These are phyloP conservation scores for Gnathonemus echidnorhynchus DNA, from an alignment of 2,113 vertebrate genomes.

Conservation along the genomic window DNA sequence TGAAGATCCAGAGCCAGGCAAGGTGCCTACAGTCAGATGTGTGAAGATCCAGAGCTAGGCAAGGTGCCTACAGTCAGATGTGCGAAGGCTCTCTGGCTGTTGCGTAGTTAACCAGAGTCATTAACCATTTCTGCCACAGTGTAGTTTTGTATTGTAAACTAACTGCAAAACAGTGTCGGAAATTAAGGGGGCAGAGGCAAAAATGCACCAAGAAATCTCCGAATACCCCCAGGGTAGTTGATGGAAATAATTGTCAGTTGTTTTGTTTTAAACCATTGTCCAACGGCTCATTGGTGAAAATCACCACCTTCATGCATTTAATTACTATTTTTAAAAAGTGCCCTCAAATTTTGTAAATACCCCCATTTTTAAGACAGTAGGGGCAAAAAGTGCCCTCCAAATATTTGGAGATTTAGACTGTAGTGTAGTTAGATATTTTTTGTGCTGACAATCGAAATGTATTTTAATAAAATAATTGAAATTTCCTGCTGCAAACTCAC, in stretches of 20 bases:
- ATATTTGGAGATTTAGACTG: too few relatives aligned
- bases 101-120: neutral
- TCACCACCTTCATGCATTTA: neutral
- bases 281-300: too few relatives aligned
- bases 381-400: neutral
- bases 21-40: neutral
- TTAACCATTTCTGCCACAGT: neutral
- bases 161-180: neutral
- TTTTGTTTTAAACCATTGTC: neutral
- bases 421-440: too few relatives aligned
- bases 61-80: neutral
- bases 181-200: neutral
- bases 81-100: neutral
- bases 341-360: neutral
- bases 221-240: neutral
- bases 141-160: neutral
- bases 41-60: neutral
- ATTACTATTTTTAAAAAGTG: neutral
- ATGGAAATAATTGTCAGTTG: neutral
- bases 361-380: neutral
- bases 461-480: too few relatives aligned
- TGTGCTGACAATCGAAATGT: too few relatives aligned
- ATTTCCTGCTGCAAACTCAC: neutral
- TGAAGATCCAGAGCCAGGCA: neutral
- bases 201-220: neutral